Conservation (phyloP, 2,888 invertebrate genomes). For the Agonopterix arenella region DNA sequence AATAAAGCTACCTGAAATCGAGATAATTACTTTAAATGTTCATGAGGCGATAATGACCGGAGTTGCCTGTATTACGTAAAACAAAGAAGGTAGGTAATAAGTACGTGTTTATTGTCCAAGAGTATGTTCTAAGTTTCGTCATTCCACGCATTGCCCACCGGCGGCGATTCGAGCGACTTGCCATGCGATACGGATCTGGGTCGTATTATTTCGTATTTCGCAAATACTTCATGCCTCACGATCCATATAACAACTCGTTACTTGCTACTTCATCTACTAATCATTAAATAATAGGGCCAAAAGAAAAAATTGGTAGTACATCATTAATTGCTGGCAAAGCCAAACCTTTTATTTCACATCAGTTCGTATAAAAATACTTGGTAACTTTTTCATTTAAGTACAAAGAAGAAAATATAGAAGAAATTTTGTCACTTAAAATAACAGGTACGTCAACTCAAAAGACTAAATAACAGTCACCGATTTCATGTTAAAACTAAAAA, state of each 20-base stretch:
- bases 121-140: conserved; percentile 38
- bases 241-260: conserved; percentile 38
- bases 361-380: conserved; percentile 39
- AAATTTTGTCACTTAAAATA: conserved; percentile 49
- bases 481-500: conserved; percentile 42
- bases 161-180: conserved; percentile 38
- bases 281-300: conserved; percentile 21
- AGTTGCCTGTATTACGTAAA: conserved; percentile 1
- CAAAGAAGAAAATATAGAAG: conserved; percentile 22
- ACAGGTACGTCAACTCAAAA: conserved; percentile 73
- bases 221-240: conserved; percentile 47
- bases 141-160: conserved; percentile 25
- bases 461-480: conserved; percentile 55
- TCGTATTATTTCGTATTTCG: conserved; percentile 61
- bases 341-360: conserved; percentile 45
- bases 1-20: background rate
- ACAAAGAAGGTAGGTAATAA: conserved; percentile 8
- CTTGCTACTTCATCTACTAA: conserved; percentile 21
- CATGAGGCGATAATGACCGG: background rate
- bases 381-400: conserved; percentile 34
- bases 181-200: conserved; percentile 59
- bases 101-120: conserved; percentile 51
- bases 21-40: background rate
- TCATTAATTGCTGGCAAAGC: conserved; percentile 39
- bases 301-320: conserved; percentile 32